A percentile compares a stretch with the other conserved stretches of the same genome.
These are phyloP conservation scores for Hemithea aestivaria DNA, from an alignment of 2,888 invertebrate species.

Conservation along the genomic window DNA sequence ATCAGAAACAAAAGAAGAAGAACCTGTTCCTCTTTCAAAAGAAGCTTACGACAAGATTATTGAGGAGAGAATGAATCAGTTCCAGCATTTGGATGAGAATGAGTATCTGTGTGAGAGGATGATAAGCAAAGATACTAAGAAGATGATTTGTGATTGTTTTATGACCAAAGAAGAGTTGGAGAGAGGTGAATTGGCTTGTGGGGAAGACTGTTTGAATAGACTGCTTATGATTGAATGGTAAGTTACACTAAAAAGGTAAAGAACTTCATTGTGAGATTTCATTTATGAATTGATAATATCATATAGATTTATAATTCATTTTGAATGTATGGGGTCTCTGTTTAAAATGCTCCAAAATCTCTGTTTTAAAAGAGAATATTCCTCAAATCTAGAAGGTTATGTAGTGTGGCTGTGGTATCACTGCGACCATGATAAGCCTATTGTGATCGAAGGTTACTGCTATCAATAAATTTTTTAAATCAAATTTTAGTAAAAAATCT, in stretches of 20 bases:
- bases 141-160: slow-evolving; percentile 97
- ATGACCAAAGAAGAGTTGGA: slow-evolving; percentile 92
- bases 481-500: too few relatives aligned
- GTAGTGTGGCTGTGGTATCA: too few relatives aligned
- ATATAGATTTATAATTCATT: too few relatives aligned
- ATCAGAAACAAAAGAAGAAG: slow-evolving; percentile 46
- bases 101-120: slow-evolving; percentile 90
- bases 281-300: too few relatives aligned
- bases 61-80: slow-evolving; percentile 83
- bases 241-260: slow-evolving; percentile 28
- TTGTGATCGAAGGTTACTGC: too few relatives aligned
- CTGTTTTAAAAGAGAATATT: too few relatives aligned
- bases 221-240: slow-evolving; percentile 99
- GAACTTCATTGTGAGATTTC: too few relatives aligned
- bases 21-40: slow-evolving; percentile 47
- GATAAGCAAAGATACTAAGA: slow-evolving; percentile 92
- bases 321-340: too few relatives aligned
- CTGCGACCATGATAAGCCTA: too few relatives aligned
- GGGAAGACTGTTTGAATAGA: slow-evolving; percentile 97
- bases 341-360: too few relatives aligned
- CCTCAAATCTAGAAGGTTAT: too few relatives aligned
- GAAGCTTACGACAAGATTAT: slow-evolving; percentile 73
- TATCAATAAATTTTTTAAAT: too few relatives aligned
- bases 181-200: slow-evolving; percentile 92
- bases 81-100: slow-evolving; percentile 90